These are phyloP conservation scores for Dryas iulia DNA, from an alignment of 1,140 invertebrate genomes.

Conservation along the genomic window DNA sequence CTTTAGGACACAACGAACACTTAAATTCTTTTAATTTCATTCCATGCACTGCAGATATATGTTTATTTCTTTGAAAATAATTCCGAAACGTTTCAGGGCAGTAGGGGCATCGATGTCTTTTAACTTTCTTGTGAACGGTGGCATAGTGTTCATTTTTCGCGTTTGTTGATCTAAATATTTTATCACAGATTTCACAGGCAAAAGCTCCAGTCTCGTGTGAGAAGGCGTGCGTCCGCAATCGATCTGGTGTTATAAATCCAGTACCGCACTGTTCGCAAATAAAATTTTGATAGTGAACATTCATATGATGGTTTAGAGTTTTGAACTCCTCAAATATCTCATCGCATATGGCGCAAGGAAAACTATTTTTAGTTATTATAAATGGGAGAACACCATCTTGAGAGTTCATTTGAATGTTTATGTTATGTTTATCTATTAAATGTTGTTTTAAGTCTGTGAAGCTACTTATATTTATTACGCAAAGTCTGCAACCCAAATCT, in stretches of 20 bases:
- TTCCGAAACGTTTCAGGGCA: constrained; percentile 65
- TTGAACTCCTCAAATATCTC: constrained; percentile 69
- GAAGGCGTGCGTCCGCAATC: constrained; percentile 65
- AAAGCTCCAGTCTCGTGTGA: constrained; percentile 71
- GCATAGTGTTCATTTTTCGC: constrained; percentile 66
- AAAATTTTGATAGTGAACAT: constrained; percentile 80
- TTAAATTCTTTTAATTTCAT: constrained; percentile 70
- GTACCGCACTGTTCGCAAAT: constrained; percentile 90
- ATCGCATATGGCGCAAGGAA: constrained; percentile 67
- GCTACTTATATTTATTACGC: constrained; percentile 39
- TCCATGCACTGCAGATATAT: constrained; percentile 58
- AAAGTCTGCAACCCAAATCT: constrained; percentile 56
- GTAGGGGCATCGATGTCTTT: constrained; percentile 63
- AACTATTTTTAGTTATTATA: constrained; percentile 50
- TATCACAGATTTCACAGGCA: constrained; percentile 72
- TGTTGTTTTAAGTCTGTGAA: constrained; percentile 50
- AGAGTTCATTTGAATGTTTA: constrained; percentile 48
- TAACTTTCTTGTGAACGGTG: constrained; percentile 60
- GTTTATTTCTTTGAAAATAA: constrained; percentile 72
- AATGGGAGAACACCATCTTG: constrained; percentile 63
- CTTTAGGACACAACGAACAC: constrained; percentile 60
- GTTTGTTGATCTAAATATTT: constrained; percentile 64
- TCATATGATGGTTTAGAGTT: constrained; percentile 73
- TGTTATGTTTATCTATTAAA: constrained; percentile 48
- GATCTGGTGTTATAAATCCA: constrained; percentile 79